Conservation (phyloP, 2,797 vertebrate species). For the Eospalax fontanierii region DNA sequence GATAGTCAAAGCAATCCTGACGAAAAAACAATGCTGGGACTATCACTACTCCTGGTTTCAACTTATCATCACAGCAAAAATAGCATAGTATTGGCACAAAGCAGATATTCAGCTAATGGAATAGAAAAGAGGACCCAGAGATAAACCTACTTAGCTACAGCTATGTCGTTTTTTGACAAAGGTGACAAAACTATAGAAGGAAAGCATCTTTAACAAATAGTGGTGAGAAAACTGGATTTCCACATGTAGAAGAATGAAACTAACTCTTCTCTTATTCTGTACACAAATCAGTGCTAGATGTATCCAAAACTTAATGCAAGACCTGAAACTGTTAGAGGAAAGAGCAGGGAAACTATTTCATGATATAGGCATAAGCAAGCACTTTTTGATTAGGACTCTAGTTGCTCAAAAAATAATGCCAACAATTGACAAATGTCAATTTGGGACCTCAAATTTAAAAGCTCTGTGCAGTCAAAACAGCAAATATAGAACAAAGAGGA, state of each 20-base stretch:
- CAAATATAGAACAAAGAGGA: too few species aligned
- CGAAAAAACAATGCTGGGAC: too few species aligned
- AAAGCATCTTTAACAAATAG: neutral
- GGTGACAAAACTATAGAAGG: neutral
- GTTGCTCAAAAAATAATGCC: neutral
- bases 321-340: neutral
- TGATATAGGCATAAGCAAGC: neutral
- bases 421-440: neutral
- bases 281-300: neutral
- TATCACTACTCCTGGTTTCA: too few species aligned
- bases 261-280: neutral
- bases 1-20: too few species aligned
- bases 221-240: neutral
- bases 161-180: neutral
- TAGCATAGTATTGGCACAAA: too few species aligned
- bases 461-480: neutral
- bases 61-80: too few species aligned
- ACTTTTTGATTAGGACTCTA: neutral
- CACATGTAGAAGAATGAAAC: neutral
- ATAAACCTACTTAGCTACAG: neutral
- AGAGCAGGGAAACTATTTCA: neutral
- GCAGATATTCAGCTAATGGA: neutral
- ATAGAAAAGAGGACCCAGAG: neutral
- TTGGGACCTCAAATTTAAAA: neutral
- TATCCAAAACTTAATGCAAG: neutral